phyloP scores from a whole-genome alignment of 2,113 vertebrate species.

The Scopus umbretta region DNA sequence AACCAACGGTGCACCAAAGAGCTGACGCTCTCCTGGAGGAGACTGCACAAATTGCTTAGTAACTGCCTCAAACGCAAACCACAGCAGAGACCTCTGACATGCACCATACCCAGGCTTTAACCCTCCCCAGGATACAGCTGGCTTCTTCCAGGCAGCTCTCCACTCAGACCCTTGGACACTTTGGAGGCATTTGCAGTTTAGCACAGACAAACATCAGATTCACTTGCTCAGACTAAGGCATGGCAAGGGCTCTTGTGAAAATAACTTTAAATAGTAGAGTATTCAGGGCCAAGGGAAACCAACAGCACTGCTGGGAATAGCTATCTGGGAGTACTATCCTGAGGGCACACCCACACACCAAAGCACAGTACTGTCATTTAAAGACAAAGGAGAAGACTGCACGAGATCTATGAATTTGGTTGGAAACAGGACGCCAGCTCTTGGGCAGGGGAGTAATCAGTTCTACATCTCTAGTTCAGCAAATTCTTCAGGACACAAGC shows the following conservation, averaged over 20 bases:
- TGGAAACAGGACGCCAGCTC: background rate
- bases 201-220: background rate
- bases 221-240: background rate
- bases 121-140: background rate
- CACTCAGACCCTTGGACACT: background rate
- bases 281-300: constrained; percentile 22
- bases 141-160: background rate
- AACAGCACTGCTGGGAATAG: background rate
- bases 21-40: background rate
- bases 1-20: background rate
- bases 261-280: background rate
- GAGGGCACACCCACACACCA: background rate
- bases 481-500: background rate
- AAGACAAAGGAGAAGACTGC: background rate
- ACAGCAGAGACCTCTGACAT: background rate
- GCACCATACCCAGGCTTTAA: background rate
- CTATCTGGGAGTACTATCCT: background rate
- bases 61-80: background rate
- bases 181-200: background rate
- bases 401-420: background rate
- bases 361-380: background rate
- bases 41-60: background rate
- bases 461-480: background rate
- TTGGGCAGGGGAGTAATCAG: background rate
- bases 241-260: background rate